Conservation (phyloP, 2,113 vertebrate genomes). For the Catharus bicknelli region DNA sequence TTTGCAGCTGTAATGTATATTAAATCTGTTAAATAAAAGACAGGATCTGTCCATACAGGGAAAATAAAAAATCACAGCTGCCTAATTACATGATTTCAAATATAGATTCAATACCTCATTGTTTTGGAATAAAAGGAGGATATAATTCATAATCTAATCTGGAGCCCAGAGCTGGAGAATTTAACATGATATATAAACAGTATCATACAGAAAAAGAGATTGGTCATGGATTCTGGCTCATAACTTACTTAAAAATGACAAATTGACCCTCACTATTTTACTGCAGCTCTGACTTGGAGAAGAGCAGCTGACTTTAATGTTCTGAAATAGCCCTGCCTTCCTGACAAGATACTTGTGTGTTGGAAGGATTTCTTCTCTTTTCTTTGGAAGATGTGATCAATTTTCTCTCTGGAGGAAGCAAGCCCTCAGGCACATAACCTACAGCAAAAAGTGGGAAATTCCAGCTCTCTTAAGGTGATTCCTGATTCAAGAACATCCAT, state of each 20-base stretch:
- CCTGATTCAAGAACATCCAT: neutral
- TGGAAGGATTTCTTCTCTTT: neutral
- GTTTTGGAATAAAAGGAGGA: neutral
- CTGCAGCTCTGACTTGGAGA: neutral
- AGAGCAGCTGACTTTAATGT: neutral
- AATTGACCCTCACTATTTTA: neutral
- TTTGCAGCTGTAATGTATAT: neutral
- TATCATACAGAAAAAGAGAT: neutral
- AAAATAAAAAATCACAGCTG: constrained; percentile 7
- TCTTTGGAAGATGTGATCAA: neutral
- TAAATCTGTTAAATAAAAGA: neutral
- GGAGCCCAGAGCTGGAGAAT: neutral
- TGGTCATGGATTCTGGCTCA: neutral
- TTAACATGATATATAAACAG: neutral
- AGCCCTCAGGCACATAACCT: neutral
- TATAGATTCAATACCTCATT: neutral
- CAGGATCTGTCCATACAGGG: neutral
- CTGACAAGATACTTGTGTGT: neutral
- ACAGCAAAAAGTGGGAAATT: neutral
- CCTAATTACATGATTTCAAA: constrained; percentile 15
- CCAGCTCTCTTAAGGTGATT: neutral
- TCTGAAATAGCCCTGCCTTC: neutral
- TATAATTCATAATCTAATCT: neutral
- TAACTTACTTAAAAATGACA: neutral
- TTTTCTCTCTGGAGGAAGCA: neutral